These are phyloP conservation scores for Cremastobaeus sp. DNA, from an alignment of 2,888 invertebrate genomes.

Conservation along the genomic window DNA sequence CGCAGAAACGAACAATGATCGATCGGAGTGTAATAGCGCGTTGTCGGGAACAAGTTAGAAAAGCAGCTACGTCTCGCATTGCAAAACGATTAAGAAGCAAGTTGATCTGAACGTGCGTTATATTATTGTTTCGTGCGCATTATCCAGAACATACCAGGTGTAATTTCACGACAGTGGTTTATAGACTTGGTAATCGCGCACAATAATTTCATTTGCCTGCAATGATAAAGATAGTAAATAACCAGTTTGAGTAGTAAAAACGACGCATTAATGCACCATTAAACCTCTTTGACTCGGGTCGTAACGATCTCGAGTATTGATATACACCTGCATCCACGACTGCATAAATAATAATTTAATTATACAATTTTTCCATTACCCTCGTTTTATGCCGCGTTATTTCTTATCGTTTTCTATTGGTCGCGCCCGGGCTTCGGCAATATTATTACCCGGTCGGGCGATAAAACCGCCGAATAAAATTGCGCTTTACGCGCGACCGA, in stretches of 20 bases:
- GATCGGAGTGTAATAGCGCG: conserved; percentile 35
- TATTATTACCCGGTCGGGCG: neutral
- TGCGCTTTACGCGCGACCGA: conserved; percentile 8
- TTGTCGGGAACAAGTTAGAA: conserved; percentile 12
- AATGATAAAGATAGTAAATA: conserved; percentile 59
- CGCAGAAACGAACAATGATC: conserved; percentile 53
- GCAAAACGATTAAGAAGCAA: conserved; percentile 51
- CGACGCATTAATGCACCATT: conserved; percentile 46
- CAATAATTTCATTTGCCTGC: conserved; percentile 55
- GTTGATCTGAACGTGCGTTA: conserved; percentile 47
- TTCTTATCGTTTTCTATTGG: conserved; percentile 30
- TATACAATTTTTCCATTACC: conserved; percentile 36
- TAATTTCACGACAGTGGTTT: conserved; percentile 58
- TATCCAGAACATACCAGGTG: conserved; percentile 57
- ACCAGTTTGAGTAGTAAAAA: conserved; percentile 56
- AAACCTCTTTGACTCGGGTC: conserved; percentile 48
- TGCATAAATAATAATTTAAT: conserved; percentile 54
- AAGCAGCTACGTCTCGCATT: conserved; percentile 40
- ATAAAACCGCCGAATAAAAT: conserved; percentile 4
- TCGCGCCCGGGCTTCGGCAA: neutral
- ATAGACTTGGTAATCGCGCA: conserved; percentile 56
- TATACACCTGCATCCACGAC: conserved; percentile 52
- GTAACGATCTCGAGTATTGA: conserved; percentile 45
- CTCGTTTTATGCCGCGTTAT: conserved; percentile 19
- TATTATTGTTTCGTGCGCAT: conserved; percentile 53